Evolutionary conservation across 2,888 invertebrate species (phyloP).

Genomic region (Chymomyza caudatula): DNA sequence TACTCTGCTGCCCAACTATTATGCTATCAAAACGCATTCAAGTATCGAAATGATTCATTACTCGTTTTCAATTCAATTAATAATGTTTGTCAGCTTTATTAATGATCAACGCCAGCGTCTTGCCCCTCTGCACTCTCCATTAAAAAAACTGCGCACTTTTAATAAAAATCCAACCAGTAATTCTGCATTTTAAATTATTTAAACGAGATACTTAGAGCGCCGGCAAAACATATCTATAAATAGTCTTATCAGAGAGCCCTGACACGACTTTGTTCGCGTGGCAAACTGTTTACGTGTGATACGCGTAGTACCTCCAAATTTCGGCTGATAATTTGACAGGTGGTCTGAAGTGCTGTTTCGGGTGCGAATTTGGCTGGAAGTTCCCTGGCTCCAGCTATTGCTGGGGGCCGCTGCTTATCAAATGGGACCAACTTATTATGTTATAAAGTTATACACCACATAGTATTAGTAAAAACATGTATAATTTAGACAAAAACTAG

Average conservation of each 20-base stretch:
- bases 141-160: not conserved
- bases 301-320: not conserved
- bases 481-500: not conserved
- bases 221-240: not conserved
- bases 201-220: slow-evolving; percentile 1
- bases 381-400: not conserved
- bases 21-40: not conserved
- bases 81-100: not conserved
- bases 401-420: slow-evolving; percentile 24
- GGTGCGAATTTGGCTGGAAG: not conserved
- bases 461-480: too few relatives aligned
- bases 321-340: slow-evolving; percentile 15
- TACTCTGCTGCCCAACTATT: not conserved
- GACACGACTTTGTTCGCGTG: not conserved
- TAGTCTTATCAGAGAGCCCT: not conserved
- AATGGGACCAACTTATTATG: slow-evolving; percentile 3
- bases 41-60: not conserved
- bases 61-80: not conserved
- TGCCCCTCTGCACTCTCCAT: not conserved
- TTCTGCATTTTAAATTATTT: not conserved
- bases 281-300: not conserved
- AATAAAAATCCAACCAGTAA: not conserved
- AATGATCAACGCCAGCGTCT: not conserved
- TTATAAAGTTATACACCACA: not conserved
- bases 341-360: slow-evolving; percentile 5